phyloP scores from a whole-genome alignment of 2,113 vertebrate genomes.

The Microtus richardsoni region DNA sequence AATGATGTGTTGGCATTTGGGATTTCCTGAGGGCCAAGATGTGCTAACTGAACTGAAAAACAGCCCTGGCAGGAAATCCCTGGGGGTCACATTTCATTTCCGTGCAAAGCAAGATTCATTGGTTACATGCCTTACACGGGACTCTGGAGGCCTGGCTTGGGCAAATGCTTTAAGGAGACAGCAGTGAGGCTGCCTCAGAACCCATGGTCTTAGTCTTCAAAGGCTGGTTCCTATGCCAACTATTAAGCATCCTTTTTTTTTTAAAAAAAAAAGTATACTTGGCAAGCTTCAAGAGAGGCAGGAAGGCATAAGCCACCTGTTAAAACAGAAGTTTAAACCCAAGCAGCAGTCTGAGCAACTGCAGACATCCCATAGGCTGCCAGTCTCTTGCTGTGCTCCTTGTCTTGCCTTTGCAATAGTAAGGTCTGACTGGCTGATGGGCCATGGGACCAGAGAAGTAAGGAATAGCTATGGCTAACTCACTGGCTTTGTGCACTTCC shows the following conservation, averaged over 20 bases:
- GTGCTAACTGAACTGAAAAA: background rate
- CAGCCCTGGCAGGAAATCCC: slow-evolving; percentile 61
- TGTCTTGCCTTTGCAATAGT: background rate
- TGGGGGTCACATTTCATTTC: slow-evolving; percentile 62
- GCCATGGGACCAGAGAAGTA: background rate
- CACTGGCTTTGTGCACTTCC: background rate
- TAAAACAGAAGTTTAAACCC: background rate
- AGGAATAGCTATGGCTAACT: background rate
- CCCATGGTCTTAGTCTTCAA: background rate
- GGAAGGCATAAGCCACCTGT: background rate
- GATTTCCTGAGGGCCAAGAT: background rate
- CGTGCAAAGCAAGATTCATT: slow-evolving; percentile 67
- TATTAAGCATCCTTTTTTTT: background rate
- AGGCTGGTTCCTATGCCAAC: background rate
- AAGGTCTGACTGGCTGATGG: background rate
- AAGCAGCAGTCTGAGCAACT: background rate
- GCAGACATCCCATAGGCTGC: background rate
- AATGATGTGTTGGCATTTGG: background rate
- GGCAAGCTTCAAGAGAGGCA: background rate
- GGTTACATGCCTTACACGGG: slow-evolving; percentile 57
- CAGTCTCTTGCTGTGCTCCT: background rate
- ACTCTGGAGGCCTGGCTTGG: background rate
- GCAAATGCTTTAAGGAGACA: background rate
- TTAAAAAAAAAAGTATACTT: background rate
- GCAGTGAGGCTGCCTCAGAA: background rate